Percentiles rank a stretch among this genome's conserved stretches.
Conservation (phyloP, 2,888 invertebrate genomes). For the Alloscopus bannaensis region DNA sequence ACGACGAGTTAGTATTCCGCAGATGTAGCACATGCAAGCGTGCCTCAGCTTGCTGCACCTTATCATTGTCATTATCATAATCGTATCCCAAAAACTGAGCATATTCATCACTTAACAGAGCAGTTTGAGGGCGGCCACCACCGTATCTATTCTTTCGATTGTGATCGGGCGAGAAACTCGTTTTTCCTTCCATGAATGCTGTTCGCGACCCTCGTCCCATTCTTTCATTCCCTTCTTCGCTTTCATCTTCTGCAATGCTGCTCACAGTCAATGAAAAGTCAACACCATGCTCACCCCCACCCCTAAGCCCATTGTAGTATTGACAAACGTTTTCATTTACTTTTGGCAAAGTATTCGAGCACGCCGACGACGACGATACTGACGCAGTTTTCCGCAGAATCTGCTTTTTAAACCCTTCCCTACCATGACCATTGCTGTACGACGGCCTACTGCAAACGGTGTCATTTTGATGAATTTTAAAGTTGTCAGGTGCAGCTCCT, state of each 20-base stretch:
- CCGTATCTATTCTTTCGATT: slow-evolving; percentile 3
- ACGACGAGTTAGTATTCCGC: slow-evolving; percentile 51
- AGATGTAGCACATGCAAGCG: slow-evolving; percentile 46
- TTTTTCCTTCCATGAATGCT: slow-evolving; percentile 60
- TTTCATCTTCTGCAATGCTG: slow-evolving; percentile 12
- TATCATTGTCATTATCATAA: slow-evolving; percentile 38
- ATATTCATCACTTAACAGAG: slow-evolving; percentile 63
- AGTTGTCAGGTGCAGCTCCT: slow-evolving; percentile 1
- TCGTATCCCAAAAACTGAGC: slow-evolving; percentile 60
- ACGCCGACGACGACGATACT: neutral
- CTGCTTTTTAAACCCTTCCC: slow-evolving; percentile 32
- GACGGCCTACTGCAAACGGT: too few species aligned
- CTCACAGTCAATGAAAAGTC: slow-evolving; percentile 25
- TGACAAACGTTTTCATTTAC: neutral
- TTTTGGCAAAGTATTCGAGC: slow-evolving; percentile 1
- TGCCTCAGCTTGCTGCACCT: slow-evolving; percentile 50
- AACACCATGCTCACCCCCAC: neutral
- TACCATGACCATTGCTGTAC: neutral
- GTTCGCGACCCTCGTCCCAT: slow-evolving; percentile 25
- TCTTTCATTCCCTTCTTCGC: slow-evolving; percentile 6
- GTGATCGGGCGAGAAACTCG: slow-evolving; percentile 46
- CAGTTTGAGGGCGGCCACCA: slow-evolving; percentile 59
- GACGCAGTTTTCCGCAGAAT: slow-evolving; percentile 19
- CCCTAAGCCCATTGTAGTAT: neutral
- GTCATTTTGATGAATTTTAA: slow-evolving; percentile 34